Evolutionary conservation across 2,888 invertebrate genomes (phyloP).

Genomic region (Nomada hirtipes): DNA sequence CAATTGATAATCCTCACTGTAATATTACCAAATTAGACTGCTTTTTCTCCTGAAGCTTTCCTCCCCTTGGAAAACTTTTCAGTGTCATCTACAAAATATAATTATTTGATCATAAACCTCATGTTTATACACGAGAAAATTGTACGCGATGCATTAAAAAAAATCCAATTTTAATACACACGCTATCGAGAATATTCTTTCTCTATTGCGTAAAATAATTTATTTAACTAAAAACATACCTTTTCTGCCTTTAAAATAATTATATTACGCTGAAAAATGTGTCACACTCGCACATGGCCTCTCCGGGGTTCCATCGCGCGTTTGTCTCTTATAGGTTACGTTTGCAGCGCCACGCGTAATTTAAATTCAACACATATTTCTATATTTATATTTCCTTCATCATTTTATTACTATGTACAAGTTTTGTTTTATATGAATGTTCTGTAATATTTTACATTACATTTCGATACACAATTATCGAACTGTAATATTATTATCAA

Average conservation of each 20-base stretch:
- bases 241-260: neutral
- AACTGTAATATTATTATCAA: neutral
- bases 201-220: neutral
- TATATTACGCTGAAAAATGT: neutral
- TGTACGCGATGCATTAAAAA: neutral
- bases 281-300: slow-evolving; percentile 9
- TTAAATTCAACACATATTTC: neutral
- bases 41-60: slow-evolving; percentile 67
- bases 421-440: slow-evolving; percentile 11
- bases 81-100: slow-evolving; percentile 73
- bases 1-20: neutral
- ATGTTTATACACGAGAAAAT: too few species aligned
- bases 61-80: slow-evolving; percentile 79
- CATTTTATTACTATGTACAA: neutral
- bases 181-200: neutral
- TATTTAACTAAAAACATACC: slow-evolving; percentile 2
- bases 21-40: slow-evolving; percentile 68
- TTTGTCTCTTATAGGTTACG: slow-evolving; percentile 28
- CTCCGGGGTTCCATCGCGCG: neutral
- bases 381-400: neutral
- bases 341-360: neutral
- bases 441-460: neutral
- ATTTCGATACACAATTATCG: neutral
- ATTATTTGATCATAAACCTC: neutral
- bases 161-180: neutral